A percentile compares a stretch with the other conserved stretches of the same genome.
Conservation (phyloP, 2,113 vertebrate genomes). For the Motacilla alba region DNA sequence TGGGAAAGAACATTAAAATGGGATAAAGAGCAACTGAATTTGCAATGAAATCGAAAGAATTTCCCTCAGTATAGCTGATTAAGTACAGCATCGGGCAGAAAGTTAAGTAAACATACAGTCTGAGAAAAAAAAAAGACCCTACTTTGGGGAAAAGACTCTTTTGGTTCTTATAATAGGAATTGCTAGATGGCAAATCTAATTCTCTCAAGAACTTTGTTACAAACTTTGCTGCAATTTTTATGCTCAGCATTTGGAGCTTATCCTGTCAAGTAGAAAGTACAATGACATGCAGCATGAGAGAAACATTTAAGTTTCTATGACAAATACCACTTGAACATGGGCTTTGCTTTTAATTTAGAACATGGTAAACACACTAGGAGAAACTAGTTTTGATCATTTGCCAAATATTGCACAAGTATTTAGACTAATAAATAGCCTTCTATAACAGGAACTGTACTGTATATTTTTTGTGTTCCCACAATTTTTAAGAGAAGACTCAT, state of each 20-base stretch:
- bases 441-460: constrained; percentile 58
- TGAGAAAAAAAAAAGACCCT: constrained; percentile 19
- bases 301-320: constrained; percentile 31
- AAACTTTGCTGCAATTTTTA: not conserved
- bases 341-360: constrained; percentile 54
- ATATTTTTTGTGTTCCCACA: constrained; percentile 64
- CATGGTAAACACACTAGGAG: constrained; percentile 36
- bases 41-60: constrained; percentile 62
- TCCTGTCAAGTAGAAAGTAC: constrained; percentile 17
- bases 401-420: constrained; percentile 65
- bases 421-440: constrained; percentile 55
- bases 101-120: constrained; percentile 65
- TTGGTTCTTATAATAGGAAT: not conserved
- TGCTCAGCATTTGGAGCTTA: constrained; percentile 16
- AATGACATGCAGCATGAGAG: not conserved
- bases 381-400: constrained; percentile 58
- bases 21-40: constrained; percentile 50
- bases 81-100: constrained; percentile 53
- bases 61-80: constrained; percentile 56
- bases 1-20: constrained; percentile 65
- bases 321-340: constrained; percentile 35
- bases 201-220: constrained; percentile 19
- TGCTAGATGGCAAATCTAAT: not conserved
- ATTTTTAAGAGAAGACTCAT: constrained; percentile 42
- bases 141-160: not conserved